Base-by-base conservation (phyloP, 2,888 invertebrate species). In the Melinaea menophilus region DNA sequence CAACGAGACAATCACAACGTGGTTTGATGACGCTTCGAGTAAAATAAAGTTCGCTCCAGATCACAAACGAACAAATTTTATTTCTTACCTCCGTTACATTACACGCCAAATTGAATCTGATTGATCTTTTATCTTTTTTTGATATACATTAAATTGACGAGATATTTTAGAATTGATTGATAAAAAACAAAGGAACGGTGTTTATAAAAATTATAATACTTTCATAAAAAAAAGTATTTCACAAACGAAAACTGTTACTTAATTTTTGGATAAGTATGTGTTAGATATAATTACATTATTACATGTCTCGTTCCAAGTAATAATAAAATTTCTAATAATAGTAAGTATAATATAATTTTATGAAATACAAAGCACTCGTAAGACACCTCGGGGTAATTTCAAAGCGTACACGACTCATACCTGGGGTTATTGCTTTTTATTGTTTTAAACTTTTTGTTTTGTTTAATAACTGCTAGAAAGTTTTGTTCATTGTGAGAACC, bases 301-400 rank as follows among this genome's bases (percentile, higher is more conserved):
- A 9, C 11, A 41, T 41, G 11, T 41, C 9, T 9, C 37, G 7
- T 5, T 41, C 9, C 37, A 45, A 37, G 0, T 9, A 31, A 45
- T 47, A 35, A 33, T 13, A 33, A 22, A 13, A 13, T 35, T 56
- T 46, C 31, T 61, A 61, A 56, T 22, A 12, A n/a, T 9, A 41
- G 13, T 5, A 2, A 7, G 4, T 48, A 61, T 57, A 45, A 59
- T 13, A 46, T 57, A 34, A 62, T 54, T 54, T 45, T 37, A 46
- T 34, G 33, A 9, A 37, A 58, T 34, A 47, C 35, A 33, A 31
- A 54, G 12, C 60, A 65, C 22, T 22, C 22, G 22, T 22, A 22
- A 69, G 68, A 72, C 70, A 75, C 71, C 71, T 73, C 65, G 61
- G 65, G 73, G 71, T 74, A 72, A 77, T 78, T 77, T 77, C 71